Base-by-base conservation (phyloP, 53 echinoderm and acorn worm species). In the Mesocentrotus franciscanus region DNA sequence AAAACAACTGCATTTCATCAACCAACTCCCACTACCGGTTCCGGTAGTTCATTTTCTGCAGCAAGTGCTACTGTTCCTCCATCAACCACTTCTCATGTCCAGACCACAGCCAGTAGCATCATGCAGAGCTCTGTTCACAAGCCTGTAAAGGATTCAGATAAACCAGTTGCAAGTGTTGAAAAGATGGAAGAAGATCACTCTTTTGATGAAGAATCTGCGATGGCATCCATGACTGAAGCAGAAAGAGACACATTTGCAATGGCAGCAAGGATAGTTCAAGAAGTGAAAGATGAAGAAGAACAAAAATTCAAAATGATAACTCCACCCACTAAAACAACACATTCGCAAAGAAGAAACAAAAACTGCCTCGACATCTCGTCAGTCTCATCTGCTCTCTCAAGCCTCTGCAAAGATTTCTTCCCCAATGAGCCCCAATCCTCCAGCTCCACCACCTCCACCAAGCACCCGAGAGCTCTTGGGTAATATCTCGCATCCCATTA, bases 141-240 rank as follows among this genome's bases (percentile, higher is more conserved):
- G 66, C 24, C 64, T 34, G 91, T 22, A 39, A 91, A 91, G 24
- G 91, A 36, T 12, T 64, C 64, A 35, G 39, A 36, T 89, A 42
- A 61, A 66, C 56, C 34, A 22, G 71, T 56, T 95, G 8, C 95
- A 68, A 32, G 76, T 90, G 81, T 20, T 26, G 91, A 61, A 10
- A 90, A 95, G 59, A 90, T 57, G 60, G 95, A 95, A 76, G 95
- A 95, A 75, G 95, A 95, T 71, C 79, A 78, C 60, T 95, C 95
- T 66, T 98, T 98, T 95, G 98, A 98, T 96, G 98, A 98, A 95
- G 98, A 97, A 60, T 96, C 96, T 72, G 97, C 97, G 14, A 95
- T 98, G 59, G 97, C 96, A 75, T 97, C 97, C 29, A 98, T 98
- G 96, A 98, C 97, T 64, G 97, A 98, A 90, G 98, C 97, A 56